Evolutionary conservation across 2,888 invertebrate species (phyloP).

Genomic region (Acleris holmiana): DNA sequence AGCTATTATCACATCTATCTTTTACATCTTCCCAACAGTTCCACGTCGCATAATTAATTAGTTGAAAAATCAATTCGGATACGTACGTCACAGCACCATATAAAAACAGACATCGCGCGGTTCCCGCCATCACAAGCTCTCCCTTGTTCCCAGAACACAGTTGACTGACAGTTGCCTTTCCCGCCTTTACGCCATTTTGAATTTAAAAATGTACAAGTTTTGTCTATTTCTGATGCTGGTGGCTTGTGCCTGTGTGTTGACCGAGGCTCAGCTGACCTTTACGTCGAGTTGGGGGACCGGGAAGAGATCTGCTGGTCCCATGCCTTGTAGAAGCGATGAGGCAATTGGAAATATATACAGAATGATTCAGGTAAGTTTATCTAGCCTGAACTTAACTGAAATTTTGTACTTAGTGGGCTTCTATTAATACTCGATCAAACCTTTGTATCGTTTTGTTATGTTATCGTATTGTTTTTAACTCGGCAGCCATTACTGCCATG

Average conservation of each 20-base stretch:
- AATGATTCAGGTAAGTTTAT: conserved; percentile 66
- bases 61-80: conserved; percentile 5
- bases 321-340: conserved; percentile 68
- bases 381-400: too few species aligned
- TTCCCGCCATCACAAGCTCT: conserved; percentile 8
- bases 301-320: conserved; percentile 60
- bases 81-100: conserved; percentile 24
- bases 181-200: conserved; percentile 10
- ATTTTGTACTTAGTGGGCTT: too few species aligned
- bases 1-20: not conserved
- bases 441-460: too few species aligned
- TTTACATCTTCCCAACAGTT: not conserved
- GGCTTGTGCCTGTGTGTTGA: conserved; percentile 52
- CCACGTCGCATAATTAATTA: conserved; percentile 17
- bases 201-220: conserved; percentile 57
- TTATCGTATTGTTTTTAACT: too few species aligned
- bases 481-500: too few species aligned
- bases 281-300: conserved; percentile 83
- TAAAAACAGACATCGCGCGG: conserved; percentile 12
- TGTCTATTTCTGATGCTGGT: conserved; percentile 55
- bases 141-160: not conserved
- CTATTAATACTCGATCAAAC: too few species aligned
- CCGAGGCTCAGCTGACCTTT: conserved; percentile 81
- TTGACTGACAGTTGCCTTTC: conserved; percentile 6
- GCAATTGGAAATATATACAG: conserved; percentile 64